Percentiles rank a stretch among this genome's conserved stretches.
Conservation (phyloP, 2,797 vertebrate genomes). For the Chelidonichthys spinosus region DNA sequence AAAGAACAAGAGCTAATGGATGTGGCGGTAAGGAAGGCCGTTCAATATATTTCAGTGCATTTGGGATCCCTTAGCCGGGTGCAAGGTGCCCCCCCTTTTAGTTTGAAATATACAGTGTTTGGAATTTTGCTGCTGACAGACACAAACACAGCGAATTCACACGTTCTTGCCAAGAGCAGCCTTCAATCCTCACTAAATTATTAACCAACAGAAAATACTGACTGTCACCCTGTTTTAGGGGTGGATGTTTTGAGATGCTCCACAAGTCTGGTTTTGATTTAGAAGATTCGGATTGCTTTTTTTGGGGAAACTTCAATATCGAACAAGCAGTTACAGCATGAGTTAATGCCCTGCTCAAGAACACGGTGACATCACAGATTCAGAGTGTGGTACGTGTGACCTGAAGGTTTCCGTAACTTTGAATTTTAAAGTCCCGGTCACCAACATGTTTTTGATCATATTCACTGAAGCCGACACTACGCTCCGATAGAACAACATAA, state of each 20-base stretch:
- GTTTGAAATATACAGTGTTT: slow-evolving; percentile 49
- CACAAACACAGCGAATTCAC: slow-evolving; percentile 57
- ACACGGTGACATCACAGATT: not conserved
- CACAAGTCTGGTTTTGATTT: slow-evolving; percentile 45
- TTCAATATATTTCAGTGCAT: slow-evolving; percentile 48
- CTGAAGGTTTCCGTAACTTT: not conserved
- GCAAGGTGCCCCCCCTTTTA: slow-evolving; percentile 50
- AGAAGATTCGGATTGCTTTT: slow-evolving; percentile 31
- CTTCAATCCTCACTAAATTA: slow-evolving; percentile 74
- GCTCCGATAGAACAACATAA: too few species aligned
- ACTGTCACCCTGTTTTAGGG: slow-evolving; percentile 65
- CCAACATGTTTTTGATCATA: too few species aligned
- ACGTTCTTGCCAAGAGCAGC: slow-evolving; percentile 69
- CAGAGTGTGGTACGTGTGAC: not conserved
- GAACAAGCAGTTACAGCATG: slow-evolving; percentile 3
- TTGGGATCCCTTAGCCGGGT: slow-evolving; percentile 62
- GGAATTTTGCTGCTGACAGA: slow-evolving; percentile 69
- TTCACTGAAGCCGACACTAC: too few species aligned
- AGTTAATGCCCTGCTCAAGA: slow-evolving; percentile 14
- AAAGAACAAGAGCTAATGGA: slow-evolving; percentile 67
- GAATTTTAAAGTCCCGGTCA: too few species aligned
- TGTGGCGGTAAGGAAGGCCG: slow-evolving; percentile 49
- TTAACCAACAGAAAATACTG: slow-evolving; percentile 68
- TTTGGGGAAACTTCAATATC: slow-evolving; percentile 3
- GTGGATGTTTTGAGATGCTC: slow-evolving; percentile 59